Base-by-base conservation (phyloP, 2,888 invertebrate genomes). In the Zhuqinia jingwanae region DNA sequence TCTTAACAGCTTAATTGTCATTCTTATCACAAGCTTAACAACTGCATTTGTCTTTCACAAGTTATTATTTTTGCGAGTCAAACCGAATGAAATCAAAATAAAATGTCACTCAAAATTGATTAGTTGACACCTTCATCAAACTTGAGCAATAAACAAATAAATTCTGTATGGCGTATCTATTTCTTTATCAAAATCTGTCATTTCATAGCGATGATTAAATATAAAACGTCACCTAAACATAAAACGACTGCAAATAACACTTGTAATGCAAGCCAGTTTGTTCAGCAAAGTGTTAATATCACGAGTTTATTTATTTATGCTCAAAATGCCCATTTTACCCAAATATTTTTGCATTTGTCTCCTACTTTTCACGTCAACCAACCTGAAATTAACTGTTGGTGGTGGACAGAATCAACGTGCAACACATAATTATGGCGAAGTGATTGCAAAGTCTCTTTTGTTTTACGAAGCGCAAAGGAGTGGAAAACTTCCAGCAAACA, bases 391-490 rank as follows among this genome's bases (percentile, higher is more conserved):
- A 2, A 5, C 50, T 11, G n/a, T 2, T 50, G n/a, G 50, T 50
- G 10, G 50, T 13, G 10, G 50, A 50, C 15, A 50, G 50, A 50
- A n/a, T n/a, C n/a, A n/a, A n/a, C n/a, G n/a, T 36, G 36, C 36
- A 36, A 3, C 3, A 36, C 91, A 92, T 84, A 92, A 94, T 90
- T 94, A 94, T 90, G 92, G 92, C 30, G 91, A 92, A 87, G 94
- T 93, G 0, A 88, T 94, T 78, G 92, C 92, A 87, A 92, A 93
- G 45, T 94, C 94, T 11, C 91, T 94, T 65, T 91, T 94, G 75
- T 94, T 94, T 91, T 94, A 94, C 92, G 94, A 94, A 91, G 94
- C 94, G 0, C 94, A 94, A 91, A 92, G 94, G 53, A 94, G 65
- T 22, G 94, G 94, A 15, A 92, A 92, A 81, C 92, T 94, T 15